phyloP scores from a whole-genome alignment of 2,797 vertebrate genomes.

The Pogonophryne albipinna region DNA sequence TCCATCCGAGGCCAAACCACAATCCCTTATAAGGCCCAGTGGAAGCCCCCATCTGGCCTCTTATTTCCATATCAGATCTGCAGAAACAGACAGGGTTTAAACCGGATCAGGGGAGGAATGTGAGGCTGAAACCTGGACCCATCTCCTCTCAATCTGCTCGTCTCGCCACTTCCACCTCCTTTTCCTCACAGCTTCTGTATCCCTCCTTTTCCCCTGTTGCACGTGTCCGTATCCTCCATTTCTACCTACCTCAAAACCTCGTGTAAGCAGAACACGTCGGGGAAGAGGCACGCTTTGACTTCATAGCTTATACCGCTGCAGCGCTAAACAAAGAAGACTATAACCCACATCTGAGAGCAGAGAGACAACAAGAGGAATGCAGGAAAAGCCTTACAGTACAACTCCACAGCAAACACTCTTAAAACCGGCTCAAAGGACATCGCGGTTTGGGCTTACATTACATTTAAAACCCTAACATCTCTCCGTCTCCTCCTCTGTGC shows the following conservation, averaged over 20 bases:
- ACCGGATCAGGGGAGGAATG: slow-evolving; percentile 79
- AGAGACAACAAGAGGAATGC: slow-evolving; percentile 53
- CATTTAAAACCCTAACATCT: slow-evolving; percentile 67
- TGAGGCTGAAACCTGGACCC: slow-evolving; percentile 56
- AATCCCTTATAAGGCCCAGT: slow-evolving; percentile 81
- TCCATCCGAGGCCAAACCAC: slow-evolving; percentile 68
- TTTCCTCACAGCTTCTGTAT: neutral
- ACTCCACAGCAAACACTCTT: slow-evolving; percentile 63
- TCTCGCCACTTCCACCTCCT: neutral
- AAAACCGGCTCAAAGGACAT: slow-evolving; percentile 66
- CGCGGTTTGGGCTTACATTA: slow-evolving; percentile 65
- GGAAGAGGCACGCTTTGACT: slow-evolving; percentile 39
- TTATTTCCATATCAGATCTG: slow-evolving; percentile 83
- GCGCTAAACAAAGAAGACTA: slow-evolving; percentile 63
- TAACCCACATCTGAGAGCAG: slow-evolving; percentile 66
- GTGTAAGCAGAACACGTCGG: slow-evolving; percentile 26
- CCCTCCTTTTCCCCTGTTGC: too few relatives aligned
- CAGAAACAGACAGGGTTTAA: slow-evolving; percentile 76
- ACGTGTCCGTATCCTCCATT: neutral
- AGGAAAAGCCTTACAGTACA: slow-evolving; percentile 54
- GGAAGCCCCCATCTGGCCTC: slow-evolving; percentile 78
- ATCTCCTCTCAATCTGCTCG: slow-evolving; percentile 3
- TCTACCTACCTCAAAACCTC: neutral
- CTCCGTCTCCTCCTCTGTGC: slow-evolving; percentile 53
- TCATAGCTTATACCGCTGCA: slow-evolving; percentile 47